phyloP scores from a whole-genome alignment of 2,797 vertebrate genomes.

The Aeoliscus strigatus region DNA sequence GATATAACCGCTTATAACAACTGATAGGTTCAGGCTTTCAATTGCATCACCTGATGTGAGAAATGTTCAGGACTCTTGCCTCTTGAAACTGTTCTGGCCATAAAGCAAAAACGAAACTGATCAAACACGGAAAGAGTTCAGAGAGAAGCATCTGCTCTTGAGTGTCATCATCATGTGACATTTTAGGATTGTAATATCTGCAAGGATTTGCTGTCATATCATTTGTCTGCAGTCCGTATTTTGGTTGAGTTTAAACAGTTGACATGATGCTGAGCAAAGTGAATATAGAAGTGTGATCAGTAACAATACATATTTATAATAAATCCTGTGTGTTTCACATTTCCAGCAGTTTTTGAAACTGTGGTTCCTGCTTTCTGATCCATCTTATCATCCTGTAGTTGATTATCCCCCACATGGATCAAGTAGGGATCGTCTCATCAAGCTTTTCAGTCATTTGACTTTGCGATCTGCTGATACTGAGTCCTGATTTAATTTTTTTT shows the following conservation, averaged over 20 bases:
- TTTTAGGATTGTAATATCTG: background rate
- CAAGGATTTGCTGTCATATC: background rate
- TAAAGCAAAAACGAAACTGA: slow-evolving; percentile 35
- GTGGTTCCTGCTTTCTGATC: slow-evolving; percentile 28
- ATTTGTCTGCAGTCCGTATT: too few species aligned
- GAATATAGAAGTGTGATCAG: slow-evolving; percentile 21
- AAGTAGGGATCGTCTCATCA: slow-evolving; percentile 10
- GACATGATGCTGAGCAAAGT: too few species aligned
- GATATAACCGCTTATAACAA: slow-evolving; percentile 2
- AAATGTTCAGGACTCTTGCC: slow-evolving; percentile 2
- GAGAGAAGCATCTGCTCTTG: background rate
- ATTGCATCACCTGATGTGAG: slow-evolving; percentile 9
- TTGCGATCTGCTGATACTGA: too few species aligned
- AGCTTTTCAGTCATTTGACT: too few species aligned
- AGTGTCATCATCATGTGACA: background rate
- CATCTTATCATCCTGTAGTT: slow-evolving; percentile 17
- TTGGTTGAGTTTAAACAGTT: too few species aligned
- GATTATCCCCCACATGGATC: slow-evolving; percentile 13
- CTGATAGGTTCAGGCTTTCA: background rate
- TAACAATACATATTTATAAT: slow-evolving; percentile 22
- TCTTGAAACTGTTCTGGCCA: background rate
- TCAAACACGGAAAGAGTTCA: background rate
- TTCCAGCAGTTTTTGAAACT: slow-evolving; percentile 25
- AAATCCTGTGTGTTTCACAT: slow-evolving; percentile 26
- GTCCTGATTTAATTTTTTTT: too few species aligned